Percentiles rank a stretch among this genome's conserved stretches.
These are phyloP conservation scores for Microtus ochrogaster DNA, from an alignment of 2,113 vertebrate genomes.

Conservation along the genomic window DNA sequence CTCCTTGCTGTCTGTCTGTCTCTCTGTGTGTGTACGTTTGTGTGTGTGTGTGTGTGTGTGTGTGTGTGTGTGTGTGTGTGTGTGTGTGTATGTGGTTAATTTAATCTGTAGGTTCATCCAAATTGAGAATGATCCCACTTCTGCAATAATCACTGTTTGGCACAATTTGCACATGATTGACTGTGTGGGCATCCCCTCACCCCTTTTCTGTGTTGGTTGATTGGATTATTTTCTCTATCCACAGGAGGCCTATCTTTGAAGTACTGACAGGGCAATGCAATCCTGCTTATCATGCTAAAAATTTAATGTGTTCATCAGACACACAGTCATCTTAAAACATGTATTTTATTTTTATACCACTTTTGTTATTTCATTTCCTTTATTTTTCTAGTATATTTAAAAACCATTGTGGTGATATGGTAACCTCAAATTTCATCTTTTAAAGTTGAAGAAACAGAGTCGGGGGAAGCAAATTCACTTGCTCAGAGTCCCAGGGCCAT, in stretches of 20 bases:
- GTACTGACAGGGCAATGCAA: background rate
- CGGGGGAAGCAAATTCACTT: background rate
- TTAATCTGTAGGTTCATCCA: background rate
- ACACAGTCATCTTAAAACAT: background rate
- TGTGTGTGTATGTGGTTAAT: background rate
- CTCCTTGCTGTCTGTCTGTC: background rate
- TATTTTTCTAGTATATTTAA: background rate
- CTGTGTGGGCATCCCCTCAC: background rate
- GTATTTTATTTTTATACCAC: background rate
- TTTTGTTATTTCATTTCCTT: constrained; percentile 22
- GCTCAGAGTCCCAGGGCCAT: background rate
- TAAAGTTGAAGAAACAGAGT: background rate
- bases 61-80: background rate
- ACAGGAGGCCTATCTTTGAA: background rate
- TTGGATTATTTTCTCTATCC: background rate
- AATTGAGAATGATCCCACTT: background rate
- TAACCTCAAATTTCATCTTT: background rate
- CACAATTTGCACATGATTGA: background rate
- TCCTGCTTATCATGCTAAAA: constrained; percentile 14
- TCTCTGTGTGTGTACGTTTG: too few species aligned
- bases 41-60: too few species aligned
- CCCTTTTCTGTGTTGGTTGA: background rate
- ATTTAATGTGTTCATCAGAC: background rate
- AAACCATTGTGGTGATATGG: background rate
- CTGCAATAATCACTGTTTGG: background rate